Conservation (phyloP, 2,888 invertebrate genomes). For the Aleiodes leptofemur region DNA sequence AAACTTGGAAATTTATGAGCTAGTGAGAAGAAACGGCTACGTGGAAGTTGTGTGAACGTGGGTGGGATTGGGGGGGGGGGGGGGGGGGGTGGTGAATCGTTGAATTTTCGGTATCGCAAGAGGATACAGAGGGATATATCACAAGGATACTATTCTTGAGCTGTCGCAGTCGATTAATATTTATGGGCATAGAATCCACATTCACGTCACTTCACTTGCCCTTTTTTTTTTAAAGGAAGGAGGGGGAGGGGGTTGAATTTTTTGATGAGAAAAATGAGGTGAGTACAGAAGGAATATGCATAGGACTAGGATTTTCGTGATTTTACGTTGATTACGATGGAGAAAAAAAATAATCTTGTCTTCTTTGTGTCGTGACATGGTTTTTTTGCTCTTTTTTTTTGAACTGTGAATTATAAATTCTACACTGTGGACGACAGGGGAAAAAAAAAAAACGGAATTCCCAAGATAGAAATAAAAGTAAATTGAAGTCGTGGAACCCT, state of each 20-base stretch:
- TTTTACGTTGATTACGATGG: background rate
- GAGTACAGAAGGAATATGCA: too few species aligned
- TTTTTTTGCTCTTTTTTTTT: conserved; percentile 13
- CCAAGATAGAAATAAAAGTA: conserved; percentile 68
- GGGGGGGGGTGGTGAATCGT: background rate
- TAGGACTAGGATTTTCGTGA: too few species aligned
- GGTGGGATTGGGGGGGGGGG: background rate
- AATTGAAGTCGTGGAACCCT: conserved; percentile 62
- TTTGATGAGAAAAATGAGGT: background rate
- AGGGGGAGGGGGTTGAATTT: background rate
- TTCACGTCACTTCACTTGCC: background rate
- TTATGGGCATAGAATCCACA: background rate
- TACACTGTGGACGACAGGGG: conserved; percentile 10
- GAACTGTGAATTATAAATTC: conserved; percentile 35
- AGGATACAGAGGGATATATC: background rate
- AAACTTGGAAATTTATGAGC: conserved; percentile 69
- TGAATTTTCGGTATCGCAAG: conserved; percentile 2
- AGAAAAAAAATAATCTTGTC: background rate
- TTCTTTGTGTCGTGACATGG: background rate
- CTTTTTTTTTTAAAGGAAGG: background rate
- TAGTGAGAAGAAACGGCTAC: conserved; percentile 43
- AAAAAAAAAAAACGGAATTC: conserved; percentile 58
- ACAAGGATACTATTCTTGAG: conserved; percentile 7
- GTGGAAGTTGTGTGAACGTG: conserved; percentile 17
- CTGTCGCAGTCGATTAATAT: conserved; percentile 26